A percentile compares a stretch with the other conserved stretches of the same genome.
Evolutionary conservation across 2,113 vertebrate species (phyloP).

Genomic region (Cynopterus brachyotis): DNA sequence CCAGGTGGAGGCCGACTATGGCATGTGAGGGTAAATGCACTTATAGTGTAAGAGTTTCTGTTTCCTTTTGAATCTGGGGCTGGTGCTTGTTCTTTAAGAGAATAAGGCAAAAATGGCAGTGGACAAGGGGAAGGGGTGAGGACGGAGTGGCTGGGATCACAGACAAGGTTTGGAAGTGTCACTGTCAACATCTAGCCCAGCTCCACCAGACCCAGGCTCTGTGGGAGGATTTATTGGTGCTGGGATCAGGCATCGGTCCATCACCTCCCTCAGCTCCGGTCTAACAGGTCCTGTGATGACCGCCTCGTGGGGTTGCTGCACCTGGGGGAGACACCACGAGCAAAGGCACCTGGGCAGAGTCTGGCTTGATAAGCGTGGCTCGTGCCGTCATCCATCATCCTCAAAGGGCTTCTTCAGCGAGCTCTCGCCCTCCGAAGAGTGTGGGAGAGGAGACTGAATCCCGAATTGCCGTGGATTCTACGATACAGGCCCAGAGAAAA

Average conservation of each 20-base stretch:
- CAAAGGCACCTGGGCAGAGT: neutral
- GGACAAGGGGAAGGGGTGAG: neutral
- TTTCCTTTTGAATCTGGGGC: neutral
- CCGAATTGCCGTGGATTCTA: neutral
- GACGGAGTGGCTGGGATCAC: neutral
- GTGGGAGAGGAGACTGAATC: neutral
- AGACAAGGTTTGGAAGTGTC: neutral
- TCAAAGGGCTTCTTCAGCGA: neutral
- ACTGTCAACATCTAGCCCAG: neutral
- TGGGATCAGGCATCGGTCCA: too few species aligned
- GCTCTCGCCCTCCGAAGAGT: neutral
- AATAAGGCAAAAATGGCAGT: neutral
- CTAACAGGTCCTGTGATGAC: neutral
- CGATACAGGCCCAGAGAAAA: neutral
- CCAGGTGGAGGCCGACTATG: neutral
- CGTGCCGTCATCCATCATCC: rapidly evolving
- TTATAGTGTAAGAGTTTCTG: neutral
- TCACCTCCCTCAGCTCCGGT: neutral
- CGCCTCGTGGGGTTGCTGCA: neutral
- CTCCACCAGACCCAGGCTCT: neutral
- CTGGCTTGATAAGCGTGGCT: rapidly evolving
- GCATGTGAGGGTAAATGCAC: too few species aligned
- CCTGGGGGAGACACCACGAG: too few species aligned
- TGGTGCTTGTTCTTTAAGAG: neutral
- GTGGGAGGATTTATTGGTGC: neutral